These are phyloP conservation scores for Corella eumyota DNA, from an alignment of 23 tunicate species.

Conservation along the genomic window DNA sequence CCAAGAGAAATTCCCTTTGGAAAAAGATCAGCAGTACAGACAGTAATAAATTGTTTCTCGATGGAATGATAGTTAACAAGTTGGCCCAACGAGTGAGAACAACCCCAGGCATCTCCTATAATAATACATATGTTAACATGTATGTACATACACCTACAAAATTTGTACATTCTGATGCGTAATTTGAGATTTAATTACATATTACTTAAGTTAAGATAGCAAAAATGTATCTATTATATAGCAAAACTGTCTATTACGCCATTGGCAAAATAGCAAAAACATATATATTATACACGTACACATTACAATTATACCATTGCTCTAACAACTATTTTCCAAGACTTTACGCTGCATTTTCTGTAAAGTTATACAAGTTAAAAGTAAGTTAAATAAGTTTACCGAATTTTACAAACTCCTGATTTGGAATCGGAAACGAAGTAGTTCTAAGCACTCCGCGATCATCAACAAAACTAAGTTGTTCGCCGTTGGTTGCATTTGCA, in stretches of 20 bases:
- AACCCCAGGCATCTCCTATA: constrained; percentile 68
- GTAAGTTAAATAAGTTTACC: constrained; percentile 23
- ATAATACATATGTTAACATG: not conserved
- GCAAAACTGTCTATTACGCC: no score
- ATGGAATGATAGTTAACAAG: constrained; percentile 35
- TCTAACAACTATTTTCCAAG: no score
- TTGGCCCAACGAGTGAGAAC: constrained; percentile 61
- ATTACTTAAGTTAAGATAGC: no score
- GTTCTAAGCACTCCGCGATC: constrained; percentile 43
- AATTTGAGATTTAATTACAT: no score
- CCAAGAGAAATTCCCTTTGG: constrained; percentile 74
- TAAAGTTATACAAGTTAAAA: no score
- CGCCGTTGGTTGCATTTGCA: constrained; percentile 64
- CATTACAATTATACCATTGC: no score
- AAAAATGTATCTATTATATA: no score
- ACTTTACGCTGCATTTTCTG: no score
- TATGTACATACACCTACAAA: no score
- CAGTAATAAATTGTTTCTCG: constrained; percentile 41
- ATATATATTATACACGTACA: no score
- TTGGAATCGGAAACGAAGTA: constrained; percentile 39
- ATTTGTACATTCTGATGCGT: no score
- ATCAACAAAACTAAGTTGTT: constrained; percentile 48
- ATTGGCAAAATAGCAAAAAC: no score
- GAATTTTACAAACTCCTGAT: constrained; percentile 36
- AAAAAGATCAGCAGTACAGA: constrained; percentile 50